Evolutionary conservation across 2,113 vertebrate genomes (phyloP), one percentile per base, ranked within the genome.

Genomic region (Chaetodon auriga): DNA sequence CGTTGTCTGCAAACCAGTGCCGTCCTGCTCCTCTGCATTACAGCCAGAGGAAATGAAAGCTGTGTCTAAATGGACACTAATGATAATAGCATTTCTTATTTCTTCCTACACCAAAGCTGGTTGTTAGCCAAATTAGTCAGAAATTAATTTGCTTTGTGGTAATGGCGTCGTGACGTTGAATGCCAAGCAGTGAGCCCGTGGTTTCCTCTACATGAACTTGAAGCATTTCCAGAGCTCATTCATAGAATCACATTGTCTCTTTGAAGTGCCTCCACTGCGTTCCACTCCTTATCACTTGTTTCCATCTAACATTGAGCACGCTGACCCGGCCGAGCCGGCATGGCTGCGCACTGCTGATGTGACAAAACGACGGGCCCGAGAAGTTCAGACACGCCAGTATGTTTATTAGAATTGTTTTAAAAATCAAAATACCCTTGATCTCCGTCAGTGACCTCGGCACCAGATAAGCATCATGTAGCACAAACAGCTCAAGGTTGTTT

Each of bases 401-500:
- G 48, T 80, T 78, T 81, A 43, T 82, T 77, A n/a, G 36, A 49
- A 16, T 19, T 16, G 1, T 86, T 74, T 86, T 76, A 19, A n/a
- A 66, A 65, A 82, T 82, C 62, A 23, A 81, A 83, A 78, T 62
- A 46, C 53, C 70, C 63, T 87, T 87, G 88, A 71, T 91, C 85
- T 85, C 46, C 23, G 70, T 54, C 65, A 13, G 57, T 80, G 91
- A 93, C 93, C 88, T 83, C 78, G 12, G 36, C 8, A 35, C 7
- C 23, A 85, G 92, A 94, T 95, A 91, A 92, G 62, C 84, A 94
- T 94, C 93, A 65, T 41, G 58, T 60, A 78, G 83, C n/a, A 54
- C 80, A 89, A 81, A 80, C 82, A 78, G 85, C 90, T 91, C 86
- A 94, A 93, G 93, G 92, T 91, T 92, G 92, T 87, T 79, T 88